Evolutionary conservation across 1,140 invertebrate species (phyloP).

Genomic region (Kradibia gibbosae): DNA sequence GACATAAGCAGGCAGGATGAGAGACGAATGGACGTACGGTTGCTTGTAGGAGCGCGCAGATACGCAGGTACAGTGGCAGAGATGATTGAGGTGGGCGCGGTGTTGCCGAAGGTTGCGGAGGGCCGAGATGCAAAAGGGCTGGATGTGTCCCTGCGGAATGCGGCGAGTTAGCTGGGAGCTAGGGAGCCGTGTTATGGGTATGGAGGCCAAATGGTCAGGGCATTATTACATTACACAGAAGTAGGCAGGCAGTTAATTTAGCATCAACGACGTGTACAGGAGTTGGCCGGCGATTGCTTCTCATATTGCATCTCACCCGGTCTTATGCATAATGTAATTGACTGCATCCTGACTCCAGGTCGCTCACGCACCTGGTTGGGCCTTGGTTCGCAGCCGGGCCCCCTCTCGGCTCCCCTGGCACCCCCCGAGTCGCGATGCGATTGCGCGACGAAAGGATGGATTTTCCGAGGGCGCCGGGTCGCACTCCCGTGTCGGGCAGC

Average conservation of each 20-base stretch:
- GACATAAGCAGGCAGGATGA: neutral
- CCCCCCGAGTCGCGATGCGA: too few relatives aligned
- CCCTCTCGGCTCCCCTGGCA: constrained; percentile 2
- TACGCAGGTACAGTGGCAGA: neutral
- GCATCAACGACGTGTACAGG: constrained; percentile 53
- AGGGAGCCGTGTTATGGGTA: neutral
- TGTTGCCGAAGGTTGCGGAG: too few relatives aligned
- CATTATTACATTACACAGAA: constrained; percentile 62
- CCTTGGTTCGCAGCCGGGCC: neutral
- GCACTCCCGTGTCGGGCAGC: neutral
- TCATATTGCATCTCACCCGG: constrained; percentile 60
- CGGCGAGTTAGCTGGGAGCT: constrained; percentile 2
- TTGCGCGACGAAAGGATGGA: too few relatives aligned
- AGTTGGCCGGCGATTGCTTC: constrained; percentile 59
- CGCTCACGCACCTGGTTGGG: neutral
- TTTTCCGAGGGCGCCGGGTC: neutral
- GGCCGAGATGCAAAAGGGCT: neutral
- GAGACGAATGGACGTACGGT: neutral
- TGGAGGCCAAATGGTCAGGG: constrained; percentile 39
- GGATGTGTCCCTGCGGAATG: constrained; percentile 44
- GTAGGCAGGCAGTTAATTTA: constrained; percentile 65
- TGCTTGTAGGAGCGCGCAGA: neutral
- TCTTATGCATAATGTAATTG: constrained; percentile 68
- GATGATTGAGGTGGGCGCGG: neutral
- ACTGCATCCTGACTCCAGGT: constrained; percentile 56